These are phyloP conservation scores for Sula dactylatra DNA, from an alignment of 2,113 vertebrate species.

Conservation along the genomic window DNA sequence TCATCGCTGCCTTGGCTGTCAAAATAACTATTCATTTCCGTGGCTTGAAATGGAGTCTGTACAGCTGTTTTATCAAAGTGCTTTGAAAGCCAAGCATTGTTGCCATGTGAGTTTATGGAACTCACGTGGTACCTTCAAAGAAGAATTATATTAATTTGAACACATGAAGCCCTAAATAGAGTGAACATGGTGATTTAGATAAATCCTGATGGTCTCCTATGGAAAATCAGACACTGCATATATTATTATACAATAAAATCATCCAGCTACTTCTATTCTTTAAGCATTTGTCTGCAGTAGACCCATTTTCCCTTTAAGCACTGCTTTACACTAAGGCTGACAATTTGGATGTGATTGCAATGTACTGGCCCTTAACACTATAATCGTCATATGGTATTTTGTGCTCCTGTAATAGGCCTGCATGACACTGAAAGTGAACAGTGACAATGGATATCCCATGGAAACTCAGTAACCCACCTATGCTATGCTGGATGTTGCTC, in stretches of 20 bases:
- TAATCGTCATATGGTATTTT: neutral
- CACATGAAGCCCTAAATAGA: neutral
- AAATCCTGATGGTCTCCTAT: neutral
- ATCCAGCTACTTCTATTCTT: neutral
- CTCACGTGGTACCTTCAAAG: neutral
- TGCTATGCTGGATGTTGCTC: neutral
- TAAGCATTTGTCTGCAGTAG: neutral
- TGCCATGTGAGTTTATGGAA: neutral
- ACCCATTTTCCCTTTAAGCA: neutral
- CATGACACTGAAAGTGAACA: neutral
- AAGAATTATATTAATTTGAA: conserved; percentile 2
- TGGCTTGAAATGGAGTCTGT: conserved; percentile 23
- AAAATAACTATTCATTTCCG: conserved; percentile 34
- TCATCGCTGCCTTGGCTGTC: neutral
- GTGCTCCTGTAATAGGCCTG: neutral
- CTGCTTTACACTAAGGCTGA: neutral
- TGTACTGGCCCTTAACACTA: neutral
- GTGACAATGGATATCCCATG: neutral
- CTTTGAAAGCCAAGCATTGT: neutral
- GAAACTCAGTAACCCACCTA: neutral
- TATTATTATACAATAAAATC: neutral
- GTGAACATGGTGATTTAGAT: neutral
- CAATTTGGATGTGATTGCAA: neutral
- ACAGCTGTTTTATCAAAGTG: neutral
- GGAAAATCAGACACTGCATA: neutral